phyloP scores from a whole-genome alignment of 2,888 invertebrate species.

The Diplazon laetatorius region DNA sequence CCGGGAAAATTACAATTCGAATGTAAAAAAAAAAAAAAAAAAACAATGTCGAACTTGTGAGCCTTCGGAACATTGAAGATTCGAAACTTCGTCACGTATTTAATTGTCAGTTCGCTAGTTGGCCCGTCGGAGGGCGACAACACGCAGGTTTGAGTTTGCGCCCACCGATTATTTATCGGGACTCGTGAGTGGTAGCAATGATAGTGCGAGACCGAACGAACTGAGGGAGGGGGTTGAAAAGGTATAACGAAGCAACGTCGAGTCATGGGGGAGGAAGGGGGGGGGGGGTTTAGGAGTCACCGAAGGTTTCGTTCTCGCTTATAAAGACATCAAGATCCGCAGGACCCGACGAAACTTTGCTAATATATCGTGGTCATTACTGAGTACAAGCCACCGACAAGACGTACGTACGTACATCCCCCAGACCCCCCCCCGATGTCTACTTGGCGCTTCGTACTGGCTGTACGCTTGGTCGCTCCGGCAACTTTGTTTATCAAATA shows the following conservation, averaged over 20 bases:
- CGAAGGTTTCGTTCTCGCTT: constrained; percentile 75
- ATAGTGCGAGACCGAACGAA: constrained; percentile 61
- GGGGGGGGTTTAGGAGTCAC: constrained; percentile 68
- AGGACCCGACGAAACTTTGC: constrained; percentile 76
- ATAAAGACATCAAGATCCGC: constrained; percentile 77
- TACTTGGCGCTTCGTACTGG: constrained; percentile 35
- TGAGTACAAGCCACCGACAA: constrained; percentile 76
- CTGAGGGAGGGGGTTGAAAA: constrained; percentile 51
- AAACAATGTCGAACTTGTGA: too few species aligned
- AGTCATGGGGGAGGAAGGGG: too few species aligned
- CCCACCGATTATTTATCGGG: constrained; percentile 64
- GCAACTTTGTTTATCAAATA: constrained; percentile 79
- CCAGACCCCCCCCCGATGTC: constrained; percentile 66
- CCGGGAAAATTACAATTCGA: too few species aligned
- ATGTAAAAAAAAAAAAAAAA: too few species aligned
- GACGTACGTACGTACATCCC: constrained; percentile 73
- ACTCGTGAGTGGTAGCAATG: constrained; percentile 69
- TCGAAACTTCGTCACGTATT: too few species aligned
- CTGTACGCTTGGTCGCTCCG: constrained; percentile 54
- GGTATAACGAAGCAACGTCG: constrained; percentile 40
- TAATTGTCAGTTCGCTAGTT: too few species aligned
- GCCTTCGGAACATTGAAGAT: too few species aligned
- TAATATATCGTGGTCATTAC: constrained; percentile 78
- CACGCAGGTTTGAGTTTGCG: constrained; percentile 49
- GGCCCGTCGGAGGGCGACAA: too few species aligned